Evolutionary conservation across 2,797 vertebrate species (phyloP).

Genomic region (Amblyraja radiata): DNA sequence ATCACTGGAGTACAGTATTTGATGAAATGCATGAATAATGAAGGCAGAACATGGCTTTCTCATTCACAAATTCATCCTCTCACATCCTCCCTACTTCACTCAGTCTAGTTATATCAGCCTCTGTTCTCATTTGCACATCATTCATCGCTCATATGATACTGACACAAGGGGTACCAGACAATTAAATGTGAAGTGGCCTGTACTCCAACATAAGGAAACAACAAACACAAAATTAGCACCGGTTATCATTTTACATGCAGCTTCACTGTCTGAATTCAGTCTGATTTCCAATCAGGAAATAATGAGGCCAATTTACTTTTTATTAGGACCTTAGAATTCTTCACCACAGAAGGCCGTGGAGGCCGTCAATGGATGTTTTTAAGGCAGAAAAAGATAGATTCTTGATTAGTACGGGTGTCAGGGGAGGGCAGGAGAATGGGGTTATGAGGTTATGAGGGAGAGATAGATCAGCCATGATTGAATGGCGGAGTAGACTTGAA

Average conservation of each 20-base stretch:
- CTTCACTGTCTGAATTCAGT: neutral
- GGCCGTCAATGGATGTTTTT: too few relatives aligned
- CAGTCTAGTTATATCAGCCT: neutral
- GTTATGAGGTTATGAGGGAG: too few relatives aligned
- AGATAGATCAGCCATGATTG: too few relatives aligned
- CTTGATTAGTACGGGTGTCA: too few relatives aligned
- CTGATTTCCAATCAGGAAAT: conserved; percentile 1
- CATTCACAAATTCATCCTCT: neutral
- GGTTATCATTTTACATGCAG: neutral
- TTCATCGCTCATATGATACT: neutral
- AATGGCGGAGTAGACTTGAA: too few relatives aligned
- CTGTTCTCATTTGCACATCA: neutral
- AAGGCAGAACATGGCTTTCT: neutral
- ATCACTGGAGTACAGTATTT: neutral
- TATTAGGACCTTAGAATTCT: neutral
- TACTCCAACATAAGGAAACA: neutral
- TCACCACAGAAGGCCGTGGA: too few relatives aligned
- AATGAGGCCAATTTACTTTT: neutral
- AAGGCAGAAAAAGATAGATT: too few relatives aligned
- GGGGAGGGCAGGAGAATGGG: too few relatives aligned
- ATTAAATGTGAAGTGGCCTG: neutral
- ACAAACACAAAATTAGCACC: neutral
- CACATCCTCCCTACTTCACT: neutral
- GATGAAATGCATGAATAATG: neutral
- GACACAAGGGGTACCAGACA: neutral